Evolutionary conservation across 2,113 vertebrate species (phyloP), one percentile per base, ranked within the genome.

Genomic region (Pelmatolapia mariae): DNA sequence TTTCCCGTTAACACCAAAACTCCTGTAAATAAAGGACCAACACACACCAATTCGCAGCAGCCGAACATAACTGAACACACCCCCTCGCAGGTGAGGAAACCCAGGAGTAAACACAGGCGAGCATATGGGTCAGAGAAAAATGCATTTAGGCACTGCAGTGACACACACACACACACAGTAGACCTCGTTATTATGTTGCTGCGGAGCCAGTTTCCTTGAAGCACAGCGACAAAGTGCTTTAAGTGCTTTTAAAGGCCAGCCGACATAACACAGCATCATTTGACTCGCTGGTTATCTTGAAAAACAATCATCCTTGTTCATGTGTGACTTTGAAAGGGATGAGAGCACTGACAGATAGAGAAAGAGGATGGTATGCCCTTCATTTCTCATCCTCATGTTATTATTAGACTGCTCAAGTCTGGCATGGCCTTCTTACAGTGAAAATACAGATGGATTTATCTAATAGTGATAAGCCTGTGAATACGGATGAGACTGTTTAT

Each of bases 241-340:
- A 83, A 89, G 86, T 66, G 89, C 57, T 86, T 90, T 89, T 53
- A 90, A 91, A 92, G 88, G 89, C 85, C 87, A 71, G 56, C 63
- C 66, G 81, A 92, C 80, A 87, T 76, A 61, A 63, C 63, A 82
- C 45, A 26, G 76, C 7, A 40, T 16, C 8, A 38, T 56, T n/a
- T 73, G 36, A 87, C 56, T 86, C 12, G 5, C 53, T 83, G 84
- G 53, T 85, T 83, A 88, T 85, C 61, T 71, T 50, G 45, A 61
- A 88, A 87, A 87, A 87, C 63, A 83, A 84, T 87, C 80, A 73
- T 56, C 76, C n/a, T 59, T 56, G 59, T 87, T 87, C 68, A 82
- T 33, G 22, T 71, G 36, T 81, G 63, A 68, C 86, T 87, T 63
- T 40, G 68, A 88, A 86, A 85, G 53, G 40, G 73, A 66, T 61